A percentile compares a stretch with the other conserved stretches of the same genome.
These are phyloP conservation scores for Linnaemya tessellans DNA, from an alignment of 2,888 invertebrate genomes.

Conservation along the genomic window DNA sequence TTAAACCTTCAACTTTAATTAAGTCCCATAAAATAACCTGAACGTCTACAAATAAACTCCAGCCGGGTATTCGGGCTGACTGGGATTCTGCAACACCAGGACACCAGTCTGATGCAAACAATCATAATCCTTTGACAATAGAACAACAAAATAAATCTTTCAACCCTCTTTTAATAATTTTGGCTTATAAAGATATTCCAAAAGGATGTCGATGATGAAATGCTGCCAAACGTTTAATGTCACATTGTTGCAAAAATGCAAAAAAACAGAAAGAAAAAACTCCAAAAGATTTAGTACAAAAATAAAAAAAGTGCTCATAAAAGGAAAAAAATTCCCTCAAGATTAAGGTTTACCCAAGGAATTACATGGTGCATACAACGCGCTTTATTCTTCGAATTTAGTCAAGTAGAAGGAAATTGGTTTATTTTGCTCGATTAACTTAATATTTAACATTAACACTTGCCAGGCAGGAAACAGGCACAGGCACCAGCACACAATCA, in stretches of 20 bases:
- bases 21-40: not conserved
- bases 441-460: constrained; percentile 74
- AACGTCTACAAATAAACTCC: constrained; percentile 1
- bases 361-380: constrained; percentile 65
- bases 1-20: no score
- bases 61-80: not conserved
- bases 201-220: constrained; percentile 46
- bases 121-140: constrained; percentile 71
- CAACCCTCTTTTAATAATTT: constrained; percentile 65
- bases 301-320: constrained; percentile 47
- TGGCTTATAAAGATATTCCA: constrained; percentile 11
- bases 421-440: constrained; percentile 83
- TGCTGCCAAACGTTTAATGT: constrained; percentile 62
- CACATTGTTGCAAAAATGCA: constrained; percentile 66
- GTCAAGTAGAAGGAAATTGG: constrained; percentile 80
- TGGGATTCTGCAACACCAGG: constrained; percentile 17
- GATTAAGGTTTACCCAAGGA: constrained; percentile 72
- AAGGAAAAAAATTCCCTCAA: constrained; percentile 67
- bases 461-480: constrained; percentile 34
- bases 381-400: constrained; percentile 68
- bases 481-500: constrained; percentile 12
- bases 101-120: constrained; percentile 36
- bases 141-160: constrained; percentile 45
- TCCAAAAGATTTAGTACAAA: constrained; percentile 38
- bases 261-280: constrained; percentile 46